Evolutionary conservation across 1,140 invertebrate species (phyloP).

Genomic region (Orussus abietinus): DNA sequence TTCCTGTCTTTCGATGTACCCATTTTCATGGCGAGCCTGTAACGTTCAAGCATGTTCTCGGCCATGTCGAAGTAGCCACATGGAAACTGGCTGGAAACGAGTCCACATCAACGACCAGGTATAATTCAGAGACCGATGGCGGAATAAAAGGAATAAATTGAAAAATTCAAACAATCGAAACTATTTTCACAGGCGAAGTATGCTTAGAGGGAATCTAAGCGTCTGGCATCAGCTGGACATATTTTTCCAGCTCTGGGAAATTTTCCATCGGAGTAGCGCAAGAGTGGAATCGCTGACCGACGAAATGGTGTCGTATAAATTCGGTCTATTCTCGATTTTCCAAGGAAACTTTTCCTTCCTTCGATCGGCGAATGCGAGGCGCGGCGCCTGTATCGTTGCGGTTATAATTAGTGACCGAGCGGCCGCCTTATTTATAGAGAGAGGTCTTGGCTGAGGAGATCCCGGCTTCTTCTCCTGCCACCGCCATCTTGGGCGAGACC

Average conservation of each 20-base stretch:
- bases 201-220: not conserved
- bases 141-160: no score
- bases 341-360: constrained; percentile 1
- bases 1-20: no score
- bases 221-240: not conserved
- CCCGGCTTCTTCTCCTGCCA: constrained; percentile 13
- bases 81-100: no score
- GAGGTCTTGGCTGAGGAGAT: constrained; percentile 43
- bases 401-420: constrained; percentile 48
- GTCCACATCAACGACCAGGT: no score
- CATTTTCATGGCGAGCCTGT: no score
- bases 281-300: constrained; percentile 14
- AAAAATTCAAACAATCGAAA: no score
- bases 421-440: constrained; percentile 50
- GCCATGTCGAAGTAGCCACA: no score
- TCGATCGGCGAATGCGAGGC: not conserved
- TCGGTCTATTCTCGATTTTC: not conserved
- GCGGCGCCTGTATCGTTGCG: constrained; percentile 7
- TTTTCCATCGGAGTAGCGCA: no score
- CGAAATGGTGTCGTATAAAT: constrained; percentile 16
- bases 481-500: constrained; percentile 15
- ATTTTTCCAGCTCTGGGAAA: constrained; percentile 9
- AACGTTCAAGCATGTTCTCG: no score
- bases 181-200: no score
- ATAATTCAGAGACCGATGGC: no score